Evolutionary conservation across 2,888 invertebrate species (phyloP).

Genomic region (Oscheius sp.): DNA sequence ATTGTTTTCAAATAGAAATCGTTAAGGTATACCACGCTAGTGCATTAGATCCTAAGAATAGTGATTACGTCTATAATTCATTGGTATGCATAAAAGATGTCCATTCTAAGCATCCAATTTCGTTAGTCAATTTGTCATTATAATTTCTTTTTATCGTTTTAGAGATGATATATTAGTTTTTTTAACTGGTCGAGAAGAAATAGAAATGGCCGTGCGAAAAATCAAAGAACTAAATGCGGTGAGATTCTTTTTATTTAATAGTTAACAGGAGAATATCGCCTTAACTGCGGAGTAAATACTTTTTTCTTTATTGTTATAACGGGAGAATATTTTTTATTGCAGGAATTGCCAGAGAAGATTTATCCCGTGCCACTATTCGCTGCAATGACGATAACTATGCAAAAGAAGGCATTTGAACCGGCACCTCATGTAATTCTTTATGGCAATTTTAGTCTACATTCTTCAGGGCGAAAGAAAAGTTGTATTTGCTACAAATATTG

Average conservation of each 20-base stretch:
- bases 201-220: slow-evolving; percentile 78
- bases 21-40: slow-evolving; percentile 61
- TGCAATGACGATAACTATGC: slow-evolving; percentile 85
- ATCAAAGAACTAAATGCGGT: slow-evolving; percentile 73
- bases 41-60: slow-evolving; percentile 40
- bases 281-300: no score
- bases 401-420: slow-evolving; percentile 85
- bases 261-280: no score
- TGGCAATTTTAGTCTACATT: neutral
- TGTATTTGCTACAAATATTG: slow-evolving; percentile 93
- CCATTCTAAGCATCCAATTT: slow-evolving; percentile 73
- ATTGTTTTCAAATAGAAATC: neutral
- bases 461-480: slow-evolving; percentile 79
- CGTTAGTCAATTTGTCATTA: slow-evolving; percentile 35
- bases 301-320: neutral
- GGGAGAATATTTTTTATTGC: no score
- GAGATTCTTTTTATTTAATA: neutral
- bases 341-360: slow-evolving; percentile 37
- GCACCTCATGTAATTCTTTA: slow-evolving; percentile 30
- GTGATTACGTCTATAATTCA: slow-evolving; percentile 75
- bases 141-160: slow-evolving; percentile 22
- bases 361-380: slow-evolving; percentile 85
- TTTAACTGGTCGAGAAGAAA: slow-evolving; percentile 93
- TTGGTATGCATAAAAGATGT: slow-evolving; percentile 75
- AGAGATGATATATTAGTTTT: slow-evolving; percentile 74